Evolutionary conservation across 2,797 vertebrate genomes (phyloP), one percentile per base, ranked within the genome.

Genomic region (Ibycter americanus): DNA sequence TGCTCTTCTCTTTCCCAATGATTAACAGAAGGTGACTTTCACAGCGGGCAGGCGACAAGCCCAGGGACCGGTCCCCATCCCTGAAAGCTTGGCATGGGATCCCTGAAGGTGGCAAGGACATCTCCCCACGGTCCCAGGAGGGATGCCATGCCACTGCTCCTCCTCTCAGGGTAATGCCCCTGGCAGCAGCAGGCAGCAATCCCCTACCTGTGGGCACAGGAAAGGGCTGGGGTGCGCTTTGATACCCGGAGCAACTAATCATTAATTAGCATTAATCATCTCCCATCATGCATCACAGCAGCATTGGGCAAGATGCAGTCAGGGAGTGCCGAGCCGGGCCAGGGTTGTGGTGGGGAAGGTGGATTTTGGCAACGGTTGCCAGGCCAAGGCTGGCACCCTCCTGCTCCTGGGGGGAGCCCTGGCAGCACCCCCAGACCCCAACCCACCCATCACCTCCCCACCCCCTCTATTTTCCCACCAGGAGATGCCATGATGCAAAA

Each of bases 201-300:
- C 70, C 82, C 81, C 86, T 80, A 90, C 90, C 92, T 83, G 83
- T 92, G 90, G 94, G 87, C 70, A 95, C 3, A 25, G 56, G 49
- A 83, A 87, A 88, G 72, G 67, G 59, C 63, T 80, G 78, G 79
- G 85, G 61, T 0, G 3, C 80, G 21, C 79, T 83, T 86, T 73
- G 96, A 94, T 91, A 96, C 83, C 68, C 0, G 1, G 40, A 91
- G 85, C 87, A 83, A 93, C 90, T 87, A 54, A 90, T 96, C 40
- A 44, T 90, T 96, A 93, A 93, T 95, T 95, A 96, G 56, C 80
- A 61, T 79, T 97, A 95, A 95, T 91, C 70, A 79, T 51, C 78
- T 46, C 42, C 29, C 3, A 0, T 66, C 85, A 31, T 1, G 32
- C 18, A 9, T 70, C 81, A 54, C 54, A 16, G 74, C 47, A 49